Percentiles rank a stretch among this genome's conserved stretches.
phyloP scores from a whole-genome alignment of 1,140 invertebrate species.

The Philotrypesis tridentata region DNA sequence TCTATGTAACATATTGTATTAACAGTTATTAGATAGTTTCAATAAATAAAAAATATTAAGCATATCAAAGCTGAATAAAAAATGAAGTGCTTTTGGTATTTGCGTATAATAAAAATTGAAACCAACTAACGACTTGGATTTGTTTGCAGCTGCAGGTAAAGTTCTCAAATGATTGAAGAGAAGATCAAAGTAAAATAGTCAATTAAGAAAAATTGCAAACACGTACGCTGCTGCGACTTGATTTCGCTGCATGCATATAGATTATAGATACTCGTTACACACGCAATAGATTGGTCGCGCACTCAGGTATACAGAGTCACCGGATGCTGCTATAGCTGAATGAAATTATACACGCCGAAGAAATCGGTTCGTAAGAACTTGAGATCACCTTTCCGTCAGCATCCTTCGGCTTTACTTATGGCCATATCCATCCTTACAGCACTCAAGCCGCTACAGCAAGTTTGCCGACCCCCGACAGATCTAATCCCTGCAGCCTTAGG shows the following conservation, averaged over 20 bases:
- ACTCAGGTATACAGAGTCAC: neutral
- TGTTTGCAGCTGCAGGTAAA: too few relatives aligned
- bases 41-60: too few relatives aligned
- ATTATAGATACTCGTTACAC: constrained; percentile 11
- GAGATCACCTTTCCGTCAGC: constrained; percentile 10
- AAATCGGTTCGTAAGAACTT: neutral
- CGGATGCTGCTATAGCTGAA: constrained; percentile 17
- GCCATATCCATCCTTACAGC: neutral
- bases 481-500: neutral
- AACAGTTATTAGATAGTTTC: too few relatives aligned
- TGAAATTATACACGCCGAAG: constrained; percentile 33
- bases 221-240: neutral
- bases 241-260: neutral
- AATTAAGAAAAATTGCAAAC: constrained; percentile 22
- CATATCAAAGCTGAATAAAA: too few relatives aligned
- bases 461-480: neutral
- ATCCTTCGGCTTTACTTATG: neutral
- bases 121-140: too few relatives aligned
- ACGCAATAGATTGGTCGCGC: constrained; percentile 7
- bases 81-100: too few relatives aligned
- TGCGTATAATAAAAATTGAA: too few relatives aligned
- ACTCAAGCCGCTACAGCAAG: too few relatives aligned
- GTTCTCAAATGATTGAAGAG: neutral
- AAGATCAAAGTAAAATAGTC: neutral
- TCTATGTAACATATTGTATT: too few relatives aligned